Base-by-base conservation (phyloP, 2,888 invertebrate species). In the Lithodes maja region DNA sequence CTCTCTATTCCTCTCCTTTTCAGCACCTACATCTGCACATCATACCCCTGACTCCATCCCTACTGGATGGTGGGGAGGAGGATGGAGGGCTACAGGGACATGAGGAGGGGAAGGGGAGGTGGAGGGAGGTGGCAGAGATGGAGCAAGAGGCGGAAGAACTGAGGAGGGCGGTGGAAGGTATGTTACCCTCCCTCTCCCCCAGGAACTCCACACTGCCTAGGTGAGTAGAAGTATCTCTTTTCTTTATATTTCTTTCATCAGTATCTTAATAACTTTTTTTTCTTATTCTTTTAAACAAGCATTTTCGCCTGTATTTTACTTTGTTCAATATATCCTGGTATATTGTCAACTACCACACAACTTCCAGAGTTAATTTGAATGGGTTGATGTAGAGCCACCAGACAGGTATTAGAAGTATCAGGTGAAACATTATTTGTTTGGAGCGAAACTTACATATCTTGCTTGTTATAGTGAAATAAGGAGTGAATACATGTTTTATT, bases 21-120 rank as follows among this genome's bases (percentile, higher is more conserved):
- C 88, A 88, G 89, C 89, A 85, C 69, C 33, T 89, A 7, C 89
- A 89, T 69, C 33, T 89, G 2, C 89, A 89, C 69, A 17, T 89
- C 3, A 77, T 89, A 15, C 89, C 89, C 15, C 53, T 68, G 17
- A 85, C 50, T 15, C 15, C 80, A 12, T 68, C 7, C 33, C 33
- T 61, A 0, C 80, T 9, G n/a, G 52, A 80, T 74, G 84, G 71
- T 12, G 68, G 15, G 68, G 68, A 61, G 68, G 17, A 17, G 1
- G 71, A n/a, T n/a, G 71, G 15, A n/a, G 71, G 71, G 17, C 85
- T 89, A 2, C 88, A 90, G 82, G 85, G 78, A 1, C 87, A 90
- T 53, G 90, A 90, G 50, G 71, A 68, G 33, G 68, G 71, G 3
- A n/a, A 3, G 5, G 33, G n/a, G 33, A n/a, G 71, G 2, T 87